These are phyloP conservation scores for Crotalus horridus DNA, from an alignment of 2,113 vertebrate species.

Conservation along the genomic window DNA sequence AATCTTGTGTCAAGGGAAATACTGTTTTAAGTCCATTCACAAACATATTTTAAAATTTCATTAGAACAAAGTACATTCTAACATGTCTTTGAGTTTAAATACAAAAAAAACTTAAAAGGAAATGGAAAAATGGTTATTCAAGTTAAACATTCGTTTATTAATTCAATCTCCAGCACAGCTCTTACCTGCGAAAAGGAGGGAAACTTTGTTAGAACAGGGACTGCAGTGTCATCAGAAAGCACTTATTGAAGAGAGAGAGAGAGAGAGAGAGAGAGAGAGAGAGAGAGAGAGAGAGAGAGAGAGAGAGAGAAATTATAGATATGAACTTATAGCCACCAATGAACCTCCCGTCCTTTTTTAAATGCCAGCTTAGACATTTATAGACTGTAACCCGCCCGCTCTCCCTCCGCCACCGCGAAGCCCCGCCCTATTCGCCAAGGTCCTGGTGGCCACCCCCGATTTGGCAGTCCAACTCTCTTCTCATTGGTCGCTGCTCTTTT, in stretches of 20 bases:
- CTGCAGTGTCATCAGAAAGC: background rate
- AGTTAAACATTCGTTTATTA: background rate
- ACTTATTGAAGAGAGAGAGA: background rate
- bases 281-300: background rate
- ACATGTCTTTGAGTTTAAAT: background rate
- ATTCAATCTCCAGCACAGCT: background rate
- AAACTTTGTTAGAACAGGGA: background rate
- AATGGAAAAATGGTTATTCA: background rate
- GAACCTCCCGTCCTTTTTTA: background rate
- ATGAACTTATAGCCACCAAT: accelerated
- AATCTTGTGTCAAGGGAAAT: background rate
- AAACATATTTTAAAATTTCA: background rate
- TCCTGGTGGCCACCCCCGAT: too few relatives aligned
- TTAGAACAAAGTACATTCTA: background rate
- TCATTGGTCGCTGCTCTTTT: background rate
- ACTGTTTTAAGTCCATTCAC: background rate
- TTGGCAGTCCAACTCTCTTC: background rate
- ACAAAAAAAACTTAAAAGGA: background rate
- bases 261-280: too few relatives aligned
- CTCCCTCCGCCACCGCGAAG: background rate
- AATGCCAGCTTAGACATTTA: background rate
- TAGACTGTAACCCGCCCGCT: background rate
- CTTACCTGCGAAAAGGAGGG: conserved; percentile 33
- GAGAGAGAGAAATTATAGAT: background rate
- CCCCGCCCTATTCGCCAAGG: background rate